Evolutionary conservation across 1,140 invertebrate species (phyloP).

Genomic region (Meteorus sp.): DNA sequence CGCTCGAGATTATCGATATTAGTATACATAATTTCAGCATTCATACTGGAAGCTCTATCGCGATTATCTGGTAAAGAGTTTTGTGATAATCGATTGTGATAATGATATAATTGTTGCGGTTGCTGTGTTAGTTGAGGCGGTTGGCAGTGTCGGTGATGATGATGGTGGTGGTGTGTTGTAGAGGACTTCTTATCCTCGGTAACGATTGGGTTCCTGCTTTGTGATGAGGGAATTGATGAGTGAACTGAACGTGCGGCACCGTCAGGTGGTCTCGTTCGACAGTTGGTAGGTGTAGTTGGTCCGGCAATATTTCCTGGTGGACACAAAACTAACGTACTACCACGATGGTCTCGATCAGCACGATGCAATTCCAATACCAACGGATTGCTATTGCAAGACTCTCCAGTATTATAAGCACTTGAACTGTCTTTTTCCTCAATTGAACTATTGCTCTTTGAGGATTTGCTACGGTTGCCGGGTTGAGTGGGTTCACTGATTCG

Average conservation of each 20-base stretch:
- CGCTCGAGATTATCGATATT: constrained; percentile 73
- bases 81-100: constrained; percentile 5
- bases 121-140: constrained; percentile 29
- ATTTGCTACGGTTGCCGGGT: constrained; percentile 50
- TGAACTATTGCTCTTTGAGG: constrained; percentile 60
- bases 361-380: constrained; percentile 65
- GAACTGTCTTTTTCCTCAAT: constrained; percentile 68
- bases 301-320: constrained; percentile 33
- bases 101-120: too few species aligned
- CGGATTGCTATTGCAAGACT: constrained; percentile 73
- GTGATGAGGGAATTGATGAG: constrained; percentile 27
- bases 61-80: constrained; percentile 15
- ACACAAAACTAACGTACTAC: constrained; percentile 57
- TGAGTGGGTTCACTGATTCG: constrained; percentile 31
- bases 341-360: constrained; percentile 54
- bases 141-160: constrained; percentile 4
- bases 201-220: neutral
- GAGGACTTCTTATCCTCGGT: constrained; percentile 8
- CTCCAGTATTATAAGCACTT: constrained; percentile 78
- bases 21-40: constrained; percentile 70
- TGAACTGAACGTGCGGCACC: constrained; percentile 27
- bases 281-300: constrained; percentile 24
- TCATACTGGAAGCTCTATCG: constrained; percentile 34
- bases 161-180: constrained; percentile 14
- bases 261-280: constrained; percentile 30